A percentile compares a stretch with the other conserved stretches of the same genome.
phyloP scores from a whole-genome alignment of 2,888 invertebrate species.

The Agrotis puta region DNA sequence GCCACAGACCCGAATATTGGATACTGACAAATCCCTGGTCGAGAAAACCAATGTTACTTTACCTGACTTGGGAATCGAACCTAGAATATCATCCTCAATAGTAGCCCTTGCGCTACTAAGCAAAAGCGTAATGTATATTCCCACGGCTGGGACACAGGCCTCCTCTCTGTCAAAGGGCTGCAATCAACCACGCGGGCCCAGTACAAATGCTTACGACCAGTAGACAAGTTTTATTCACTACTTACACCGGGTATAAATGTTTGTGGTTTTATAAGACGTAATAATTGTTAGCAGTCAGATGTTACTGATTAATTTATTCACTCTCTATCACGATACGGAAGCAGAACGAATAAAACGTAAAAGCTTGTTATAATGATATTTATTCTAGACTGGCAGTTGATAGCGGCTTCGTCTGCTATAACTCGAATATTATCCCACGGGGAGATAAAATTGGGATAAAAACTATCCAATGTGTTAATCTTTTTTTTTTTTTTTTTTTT shows the following conservation, averaged over 20 bases:
- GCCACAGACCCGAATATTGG: too few relatives aligned
- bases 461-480: too few relatives aligned
- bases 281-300: background rate
- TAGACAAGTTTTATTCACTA: constrained; percentile 1
- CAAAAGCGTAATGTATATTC: too few relatives aligned
- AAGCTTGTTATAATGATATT: background rate
- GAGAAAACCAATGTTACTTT: background rate
- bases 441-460: too few relatives aligned
- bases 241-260: background rate
- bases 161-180: too few relatives aligned
- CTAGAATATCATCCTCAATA: background rate
- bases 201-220: background rate
- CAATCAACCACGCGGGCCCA: too few relatives aligned
- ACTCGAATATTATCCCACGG: too few relatives aligned
- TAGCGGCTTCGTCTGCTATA: too few relatives aligned
- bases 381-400: background rate
- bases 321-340: background rate
- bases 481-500: too few relatives aligned
- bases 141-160: too few relatives aligned
- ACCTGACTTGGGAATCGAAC: too few relatives aligned
- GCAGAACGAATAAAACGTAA: background rate
- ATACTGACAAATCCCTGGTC: background rate
- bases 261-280: constrained; percentile 7
- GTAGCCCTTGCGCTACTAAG: background rate
- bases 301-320: background rate